Conservation (phyloP, 2,888 invertebrate genomes). For the Drosophila melanocephala region DNA sequence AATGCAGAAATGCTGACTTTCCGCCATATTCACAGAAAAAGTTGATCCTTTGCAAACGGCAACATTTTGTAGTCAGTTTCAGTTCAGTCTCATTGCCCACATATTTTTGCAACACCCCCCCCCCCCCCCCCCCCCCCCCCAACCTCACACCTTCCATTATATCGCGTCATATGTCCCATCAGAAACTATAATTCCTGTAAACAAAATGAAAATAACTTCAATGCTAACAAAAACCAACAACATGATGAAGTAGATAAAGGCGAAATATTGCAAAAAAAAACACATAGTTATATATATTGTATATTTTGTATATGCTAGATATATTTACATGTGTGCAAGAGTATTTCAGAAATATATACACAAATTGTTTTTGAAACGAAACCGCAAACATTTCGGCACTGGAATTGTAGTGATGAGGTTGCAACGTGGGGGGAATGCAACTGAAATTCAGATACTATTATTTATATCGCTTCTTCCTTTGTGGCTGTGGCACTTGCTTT, state of each 20-base stretch:
- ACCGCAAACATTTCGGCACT: slow-evolving; percentile 65
- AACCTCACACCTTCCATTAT: background rate
- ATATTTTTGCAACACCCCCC: slow-evolving; percentile 2
- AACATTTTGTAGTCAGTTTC: slow-evolving; percentile 26
- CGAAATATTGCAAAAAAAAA: slow-evolving; percentile 8
- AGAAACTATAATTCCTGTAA: slow-evolving; percentile 54
- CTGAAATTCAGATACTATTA: slow-evolving; percentile 11
- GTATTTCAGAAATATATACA: slow-evolving; percentile 57
- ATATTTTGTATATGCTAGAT: background rate
- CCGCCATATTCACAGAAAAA: slow-evolving; percentile 68
- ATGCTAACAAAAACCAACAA: slow-evolving; percentile 31
- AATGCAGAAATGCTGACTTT: slow-evolving; percentile 60
- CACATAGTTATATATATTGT: background rate
- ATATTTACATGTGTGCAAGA: slow-evolving; percentile 5
- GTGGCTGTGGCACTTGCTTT: background rate
- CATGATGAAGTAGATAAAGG: slow-evolving; percentile 26
- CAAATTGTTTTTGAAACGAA: slow-evolving; percentile 76
- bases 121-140: background rate
- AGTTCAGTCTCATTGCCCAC: background rate
- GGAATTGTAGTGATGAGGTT: background rate
- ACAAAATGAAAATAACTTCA: slow-evolving; percentile 26
- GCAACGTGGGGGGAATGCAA: slow-evolving; percentile 1
- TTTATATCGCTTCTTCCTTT: background rate
- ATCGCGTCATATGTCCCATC: slow-evolving; percentile 46
- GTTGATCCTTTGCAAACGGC: slow-evolving; percentile 68